These are phyloP conservation scores for Typhlichthys subterraneus DNA, from an alignment of 2,797 vertebrate genomes.

Conservation along the genomic window DNA sequence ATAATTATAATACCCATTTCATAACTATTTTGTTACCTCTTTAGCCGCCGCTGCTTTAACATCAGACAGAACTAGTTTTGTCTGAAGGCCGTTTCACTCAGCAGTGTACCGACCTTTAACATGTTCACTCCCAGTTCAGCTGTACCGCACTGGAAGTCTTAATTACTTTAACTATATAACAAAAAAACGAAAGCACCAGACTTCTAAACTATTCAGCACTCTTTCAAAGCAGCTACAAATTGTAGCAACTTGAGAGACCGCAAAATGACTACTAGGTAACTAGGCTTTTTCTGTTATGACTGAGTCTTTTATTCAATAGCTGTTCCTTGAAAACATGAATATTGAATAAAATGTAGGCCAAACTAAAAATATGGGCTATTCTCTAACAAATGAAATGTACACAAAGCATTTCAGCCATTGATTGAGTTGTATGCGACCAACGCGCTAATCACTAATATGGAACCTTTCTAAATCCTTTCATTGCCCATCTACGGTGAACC, in stretches of 20 bases:
- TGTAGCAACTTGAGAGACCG: neutral
- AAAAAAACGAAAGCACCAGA: neutral
- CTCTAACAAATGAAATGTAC: too few species aligned
- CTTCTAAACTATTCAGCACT: neutral
- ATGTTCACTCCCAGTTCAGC: constrained; percentile 26
- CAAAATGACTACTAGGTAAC: neutral
- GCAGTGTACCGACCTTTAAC: constrained; percentile 42
- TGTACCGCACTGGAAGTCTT: constrained; percentile 13
- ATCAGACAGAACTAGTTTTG: constrained; percentile 34
- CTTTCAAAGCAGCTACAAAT: neutral
- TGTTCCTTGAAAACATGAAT: too few species aligned
- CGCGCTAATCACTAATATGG: too few species aligned
- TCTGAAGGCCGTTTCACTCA: constrained; percentile 33
- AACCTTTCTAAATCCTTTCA: too few species aligned
- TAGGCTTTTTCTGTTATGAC: neutral
- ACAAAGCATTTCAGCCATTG: too few species aligned
- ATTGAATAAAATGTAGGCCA: too few species aligned
- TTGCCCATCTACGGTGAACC: too few species aligned
- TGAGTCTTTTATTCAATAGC: too few species aligned
- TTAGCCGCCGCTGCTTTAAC: constrained; percentile 7
- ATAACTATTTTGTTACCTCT: constrained; percentile 30
- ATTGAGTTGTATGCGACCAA: too few species aligned
- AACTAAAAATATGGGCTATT: too few species aligned
- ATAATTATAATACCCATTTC: constrained; percentile 40
- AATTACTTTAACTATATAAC: constrained; percentile 24